phyloP scores from a whole-genome alignment of 2,113 vertebrate species.

The Corydoras sp. region DNA sequence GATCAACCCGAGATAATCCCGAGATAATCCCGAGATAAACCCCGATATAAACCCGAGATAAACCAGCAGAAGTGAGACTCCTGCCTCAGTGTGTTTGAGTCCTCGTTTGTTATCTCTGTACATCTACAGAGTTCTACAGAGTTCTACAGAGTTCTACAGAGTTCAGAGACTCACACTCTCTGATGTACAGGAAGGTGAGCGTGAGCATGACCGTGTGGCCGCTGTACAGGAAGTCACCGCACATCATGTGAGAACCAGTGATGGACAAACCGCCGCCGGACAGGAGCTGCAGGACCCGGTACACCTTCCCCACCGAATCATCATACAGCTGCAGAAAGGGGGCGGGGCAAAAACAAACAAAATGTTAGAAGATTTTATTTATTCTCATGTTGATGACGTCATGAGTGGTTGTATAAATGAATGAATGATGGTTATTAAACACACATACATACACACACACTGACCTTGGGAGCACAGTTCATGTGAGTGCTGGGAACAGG shows the following conservation, averaged over 20 bases:
- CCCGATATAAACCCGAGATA: no score
- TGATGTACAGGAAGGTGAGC: conserved; percentile 79
- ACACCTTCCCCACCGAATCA: conserved; percentile 34
- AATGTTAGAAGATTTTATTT: no score
- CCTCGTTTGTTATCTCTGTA: no score
- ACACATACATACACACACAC: background rate
- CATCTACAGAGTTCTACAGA: no score
- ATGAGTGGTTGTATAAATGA: no score
- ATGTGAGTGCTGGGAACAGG: conserved; percentile 84
- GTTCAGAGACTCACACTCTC: conserved; percentile 73
- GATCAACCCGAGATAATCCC: no score
- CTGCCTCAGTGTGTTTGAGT: no score
- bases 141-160: no score
- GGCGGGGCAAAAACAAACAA: no score
- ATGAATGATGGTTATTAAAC: background rate
- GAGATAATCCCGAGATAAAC: no score
- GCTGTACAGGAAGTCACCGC: conserved; percentile 82
- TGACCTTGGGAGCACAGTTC: conserved; percentile 83
- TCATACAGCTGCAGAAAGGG: conserved; percentile 32
- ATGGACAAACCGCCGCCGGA: conserved; percentile 64
- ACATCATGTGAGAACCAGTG: conserved; percentile 79
- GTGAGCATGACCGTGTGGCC: conserved; percentile 81
- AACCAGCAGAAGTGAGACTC: no score
- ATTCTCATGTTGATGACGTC: background rate
- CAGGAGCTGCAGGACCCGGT: conserved; percentile 38